Evolutionary conservation across 2,888 invertebrate species (phyloP).

Genomic region (Lochmaea capreae): DNA sequence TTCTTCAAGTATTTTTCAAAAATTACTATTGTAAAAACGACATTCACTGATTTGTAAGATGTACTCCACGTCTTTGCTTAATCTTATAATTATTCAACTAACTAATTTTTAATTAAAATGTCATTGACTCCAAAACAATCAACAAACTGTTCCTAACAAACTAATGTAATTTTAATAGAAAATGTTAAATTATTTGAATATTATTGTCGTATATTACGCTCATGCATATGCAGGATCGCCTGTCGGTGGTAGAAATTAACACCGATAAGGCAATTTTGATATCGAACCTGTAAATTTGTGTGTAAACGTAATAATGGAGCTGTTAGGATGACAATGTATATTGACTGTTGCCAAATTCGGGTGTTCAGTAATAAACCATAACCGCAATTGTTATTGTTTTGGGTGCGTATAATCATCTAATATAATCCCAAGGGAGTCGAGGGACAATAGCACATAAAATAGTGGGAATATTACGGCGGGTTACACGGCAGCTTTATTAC

Average conservation of each 20-base stretch:
- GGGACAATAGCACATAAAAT: conserved; percentile 1
- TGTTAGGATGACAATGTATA: conserved; percentile 36
- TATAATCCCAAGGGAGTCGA: neutral
- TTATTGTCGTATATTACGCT: neutral
- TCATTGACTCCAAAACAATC: no score
- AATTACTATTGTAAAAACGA: no score
- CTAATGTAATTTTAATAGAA: no score
- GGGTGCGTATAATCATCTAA: conserved; percentile 18
- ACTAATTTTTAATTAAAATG: no score
- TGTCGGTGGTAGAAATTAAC: conserved; percentile 37
- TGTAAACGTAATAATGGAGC: conserved; percentile 33
- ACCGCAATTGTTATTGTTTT: conserved; percentile 36
- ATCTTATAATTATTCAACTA: no score
- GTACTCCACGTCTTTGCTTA: no score
- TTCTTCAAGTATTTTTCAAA: no score
- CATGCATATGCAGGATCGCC: neutral
- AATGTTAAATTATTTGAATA: no score
- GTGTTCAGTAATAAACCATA: conserved; percentile 38
- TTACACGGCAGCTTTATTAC: neutral
- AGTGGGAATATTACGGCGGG: neutral
- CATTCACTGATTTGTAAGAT: no score
- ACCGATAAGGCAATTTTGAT: conserved; percentile 41
- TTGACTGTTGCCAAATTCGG: conserved; percentile 29
- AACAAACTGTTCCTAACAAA: no score
- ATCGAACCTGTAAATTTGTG: conserved; percentile 43